Conservation (phyloP, 2,113 vertebrate species). For the Erythrocercus mccallii region DNA sequence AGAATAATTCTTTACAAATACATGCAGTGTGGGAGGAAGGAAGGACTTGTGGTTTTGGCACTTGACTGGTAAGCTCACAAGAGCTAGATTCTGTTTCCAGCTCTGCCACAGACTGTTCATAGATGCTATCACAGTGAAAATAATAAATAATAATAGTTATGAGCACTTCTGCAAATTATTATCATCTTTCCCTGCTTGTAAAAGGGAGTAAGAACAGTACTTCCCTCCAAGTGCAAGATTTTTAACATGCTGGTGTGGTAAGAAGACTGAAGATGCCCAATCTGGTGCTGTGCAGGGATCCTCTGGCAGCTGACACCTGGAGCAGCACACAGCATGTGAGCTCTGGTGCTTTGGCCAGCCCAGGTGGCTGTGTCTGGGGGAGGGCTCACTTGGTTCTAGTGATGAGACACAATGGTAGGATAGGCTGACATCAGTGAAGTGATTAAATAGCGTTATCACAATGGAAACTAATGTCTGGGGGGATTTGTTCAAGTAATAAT, state of each 20-base stretch:
- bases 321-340: fast-evolving
- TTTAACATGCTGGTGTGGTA: neutral
- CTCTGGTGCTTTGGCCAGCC: neutral
- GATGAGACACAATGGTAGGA: neutral
- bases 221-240: neutral
- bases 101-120: conserved; percentile 41
- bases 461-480: neutral
- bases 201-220: neutral
- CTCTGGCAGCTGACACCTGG: neutral
- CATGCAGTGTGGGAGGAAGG: conserved; percentile 62
- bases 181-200: neutral
- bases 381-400: neutral
- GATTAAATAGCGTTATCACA: neutral
- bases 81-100: conserved; percentile 47
- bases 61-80: conserved; percentile 45
- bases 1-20: conserved; percentile 41
- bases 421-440: neutral
- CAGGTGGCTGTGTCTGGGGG: neutral
- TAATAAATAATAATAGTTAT: conserved; percentile 46
- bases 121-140: conserved; percentile 47
- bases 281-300: neutral
- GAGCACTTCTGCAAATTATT: conserved; percentile 40
- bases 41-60: conserved; percentile 67
- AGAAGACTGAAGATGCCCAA: neutral
- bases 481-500: neutral